Base-by-base conservation (phyloP, 2,797 vertebrate genomes). In the Syngnathus acus region DNA sequence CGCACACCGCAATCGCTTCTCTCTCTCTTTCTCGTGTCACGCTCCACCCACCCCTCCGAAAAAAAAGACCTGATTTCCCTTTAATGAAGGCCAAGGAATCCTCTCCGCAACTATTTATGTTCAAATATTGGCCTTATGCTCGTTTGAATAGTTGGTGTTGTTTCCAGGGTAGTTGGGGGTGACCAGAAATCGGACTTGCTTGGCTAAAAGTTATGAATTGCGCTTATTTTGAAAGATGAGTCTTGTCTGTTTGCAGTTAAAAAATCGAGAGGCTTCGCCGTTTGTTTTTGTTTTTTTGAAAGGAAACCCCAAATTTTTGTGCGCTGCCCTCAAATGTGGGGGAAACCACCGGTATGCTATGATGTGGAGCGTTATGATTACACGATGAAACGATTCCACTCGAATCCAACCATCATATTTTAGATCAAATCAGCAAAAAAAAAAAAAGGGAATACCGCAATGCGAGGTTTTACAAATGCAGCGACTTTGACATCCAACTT, bases 61-160 rank as follows among this genome's bases (percentile, higher is more conserved):
- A 69, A 58, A 57, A 73, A 78, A 80, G 75, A 85, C 76, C 79
- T 73, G 76, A 89, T 89, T 85, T 83, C 58, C 64, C 72, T 87
- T 87, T 87, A 88, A 84, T 88, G 81, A 86, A 83, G 82, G 68
- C 77, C 67, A 32, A 61, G 74, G 77, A 78, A 82, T 85, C 74
- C 71, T 72, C 54, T 68, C 66, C 14, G 2, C 11, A 42, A 16
- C 13, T 63, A 47, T 38, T 39, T 70, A 64, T 71, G 76, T 80
- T 83, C 78, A 87, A 89, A 90, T 88, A 84, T 84, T 84, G 81
- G 65, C 84, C 79, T 66, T 85, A 67, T 79, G 72, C 81, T 77
- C 79, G 78, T 80, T 78, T 73, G 26, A 68, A 64, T 72, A 74
- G 75, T 71, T 60, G 72, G 67, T 54, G 72, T 82, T 68, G 51